Conservation (phyloP, 2,888 invertebrate genomes). For the Cabera pusaria region DNA sequence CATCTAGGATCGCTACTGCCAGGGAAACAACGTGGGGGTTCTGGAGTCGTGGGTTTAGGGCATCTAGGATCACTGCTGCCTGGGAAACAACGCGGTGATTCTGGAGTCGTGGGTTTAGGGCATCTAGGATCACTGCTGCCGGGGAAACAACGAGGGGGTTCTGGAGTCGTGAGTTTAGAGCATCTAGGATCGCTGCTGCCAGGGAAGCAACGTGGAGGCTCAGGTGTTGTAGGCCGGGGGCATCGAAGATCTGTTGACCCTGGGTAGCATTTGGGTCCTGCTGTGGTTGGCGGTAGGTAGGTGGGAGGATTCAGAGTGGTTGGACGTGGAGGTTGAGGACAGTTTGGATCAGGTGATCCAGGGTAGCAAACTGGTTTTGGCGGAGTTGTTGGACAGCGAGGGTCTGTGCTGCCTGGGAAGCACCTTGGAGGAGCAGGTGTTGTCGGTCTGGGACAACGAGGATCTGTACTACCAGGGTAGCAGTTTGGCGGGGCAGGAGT, state of each 20-base stretch:
- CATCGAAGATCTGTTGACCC: slow-evolving; percentile 34
- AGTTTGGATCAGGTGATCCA: slow-evolving; percentile 34
- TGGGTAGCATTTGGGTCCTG: slow-evolving; percentile 41
- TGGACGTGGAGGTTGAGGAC: slow-evolving; percentile 33
- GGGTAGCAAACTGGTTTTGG: slow-evolving; percentile 36
- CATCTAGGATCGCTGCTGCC: slow-evolving; percentile 46
- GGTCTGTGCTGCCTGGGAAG: slow-evolving; percentile 50
- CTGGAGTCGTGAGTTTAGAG: slow-evolving; percentile 32
- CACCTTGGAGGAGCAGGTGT: slow-evolving; percentile 40
- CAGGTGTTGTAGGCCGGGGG: slow-evolving; percentile 36
- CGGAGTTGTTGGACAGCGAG: slow-evolving; percentile 33
- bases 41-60: slow-evolving; percentile 32
- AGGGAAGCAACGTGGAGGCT: slow-evolving; percentile 38
- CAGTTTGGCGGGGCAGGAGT: slow-evolving; percentile 36
- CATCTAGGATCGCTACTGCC: slow-evolving; percentile 43
- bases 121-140: slow-evolving; percentile 34
- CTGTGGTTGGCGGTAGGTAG: slow-evolving; percentile 32
- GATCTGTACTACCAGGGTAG: slow-evolving; percentile 48
- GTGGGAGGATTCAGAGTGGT: slow-evolving; percentile 42
- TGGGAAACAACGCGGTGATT: slow-evolving; percentile 33
- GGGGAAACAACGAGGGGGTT: slow-evolving; percentile 38
- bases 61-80: slow-evolving; percentile 37
- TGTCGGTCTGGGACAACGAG: slow-evolving; percentile 47
- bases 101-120: slow-evolving; percentile 32
- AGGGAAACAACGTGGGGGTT: slow-evolving; percentile 45